Percentiles rank a stretch among this genome's conserved stretches.
Conservation (phyloP, 2,888 invertebrate genomes). For the Mythimna vitellina region DNA sequence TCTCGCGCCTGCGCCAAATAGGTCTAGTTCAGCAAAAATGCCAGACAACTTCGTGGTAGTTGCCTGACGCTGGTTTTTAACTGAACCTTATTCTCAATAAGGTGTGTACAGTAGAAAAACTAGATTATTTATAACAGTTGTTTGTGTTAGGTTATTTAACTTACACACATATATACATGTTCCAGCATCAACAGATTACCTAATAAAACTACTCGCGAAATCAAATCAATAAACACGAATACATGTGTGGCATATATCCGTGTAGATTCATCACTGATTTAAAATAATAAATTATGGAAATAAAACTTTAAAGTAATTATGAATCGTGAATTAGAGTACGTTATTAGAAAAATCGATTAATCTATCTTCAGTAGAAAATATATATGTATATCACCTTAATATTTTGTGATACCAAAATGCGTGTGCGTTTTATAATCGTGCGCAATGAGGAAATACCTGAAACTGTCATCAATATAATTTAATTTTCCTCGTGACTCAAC, state of each 20-base stretch:
- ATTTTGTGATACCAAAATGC: background rate
- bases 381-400: background rate
- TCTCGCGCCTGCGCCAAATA: too few species aligned
- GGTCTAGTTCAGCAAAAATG: too few species aligned
- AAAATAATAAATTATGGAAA: background rate
- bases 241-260: background rate
- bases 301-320: too few species aligned
- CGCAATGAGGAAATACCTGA: conserved; percentile 17
- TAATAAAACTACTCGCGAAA: background rate
- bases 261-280: too few species aligned
- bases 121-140: too few species aligned
- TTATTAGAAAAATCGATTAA: background rate
- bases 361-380: background rate
- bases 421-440: background rate
- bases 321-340: background rate
- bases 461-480: background rate
- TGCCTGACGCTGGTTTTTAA: too few species aligned
- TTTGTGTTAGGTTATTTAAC: too few species aligned
- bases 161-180: too few species aligned
- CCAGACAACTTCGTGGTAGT: too few species aligned
- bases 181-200: background rate
- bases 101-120: too few species aligned
- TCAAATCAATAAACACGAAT: background rate
- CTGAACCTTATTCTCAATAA: too few species aligned
- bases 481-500: conserved; percentile 12